Evolutionary conservation across 2,797 vertebrate species (phyloP).

Genomic region (Urocyon cinereoargenteus): DNA sequence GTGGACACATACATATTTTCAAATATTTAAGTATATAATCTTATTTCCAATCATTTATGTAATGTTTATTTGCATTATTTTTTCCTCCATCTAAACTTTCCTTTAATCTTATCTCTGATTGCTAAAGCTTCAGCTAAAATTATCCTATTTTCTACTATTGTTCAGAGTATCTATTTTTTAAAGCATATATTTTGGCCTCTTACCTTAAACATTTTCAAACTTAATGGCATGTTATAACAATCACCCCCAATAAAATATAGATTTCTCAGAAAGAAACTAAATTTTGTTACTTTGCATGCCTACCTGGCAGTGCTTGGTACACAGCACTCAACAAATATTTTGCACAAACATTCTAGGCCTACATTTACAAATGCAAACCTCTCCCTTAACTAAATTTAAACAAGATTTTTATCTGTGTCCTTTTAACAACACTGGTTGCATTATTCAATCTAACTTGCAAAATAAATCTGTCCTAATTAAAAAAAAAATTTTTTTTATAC

Average conservation of each 20-base stretch:
- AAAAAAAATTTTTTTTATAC: neutral
- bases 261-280: neutral
- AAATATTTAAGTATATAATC: constrained; percentile 58
- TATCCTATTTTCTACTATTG: neutral
- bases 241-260: neutral
- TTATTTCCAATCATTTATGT: constrained; percentile 15
- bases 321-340: neutral
- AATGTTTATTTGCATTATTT: constrained; percentile 1
- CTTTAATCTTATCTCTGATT: constrained; percentile 15
- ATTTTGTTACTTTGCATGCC: neutral
- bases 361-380: neutral
- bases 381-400: neutral
- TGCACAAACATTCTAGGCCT: neutral
- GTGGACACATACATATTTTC: neutral
- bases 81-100: neutral
- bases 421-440: neutral
- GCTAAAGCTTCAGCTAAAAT: neutral
- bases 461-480: neutral
- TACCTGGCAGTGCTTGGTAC: neutral
- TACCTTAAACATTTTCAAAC: constrained; percentile 38
- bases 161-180: constrained; percentile 2
- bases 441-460: constrained; percentile 6
- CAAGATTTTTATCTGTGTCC: neutral
- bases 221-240: neutral
- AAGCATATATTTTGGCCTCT: neutral